These are phyloP conservation scores for Pimpla rufipes DNA, from an alignment of 2,888 invertebrate species.

Conservation along the genomic window DNA sequence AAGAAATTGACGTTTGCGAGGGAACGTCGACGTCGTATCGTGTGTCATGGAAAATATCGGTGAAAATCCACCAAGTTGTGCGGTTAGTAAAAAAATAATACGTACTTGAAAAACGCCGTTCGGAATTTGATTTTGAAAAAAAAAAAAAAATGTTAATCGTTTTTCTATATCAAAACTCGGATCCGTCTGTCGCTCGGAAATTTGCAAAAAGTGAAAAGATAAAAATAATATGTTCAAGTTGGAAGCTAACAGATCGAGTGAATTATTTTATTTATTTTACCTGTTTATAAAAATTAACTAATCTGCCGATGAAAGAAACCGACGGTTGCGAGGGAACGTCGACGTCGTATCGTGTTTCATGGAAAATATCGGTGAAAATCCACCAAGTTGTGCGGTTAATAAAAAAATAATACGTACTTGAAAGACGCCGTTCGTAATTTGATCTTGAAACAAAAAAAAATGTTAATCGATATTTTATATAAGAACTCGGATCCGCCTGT, in stretches of 20 bases:
- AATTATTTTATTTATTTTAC: not conserved
- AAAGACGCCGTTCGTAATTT: too few species aligned
- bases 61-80: constrained; percentile 42
- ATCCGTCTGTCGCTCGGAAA: too few species aligned
- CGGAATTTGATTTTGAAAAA: too few species aligned
- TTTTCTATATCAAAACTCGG: too few species aligned
- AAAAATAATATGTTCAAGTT: too few species aligned
- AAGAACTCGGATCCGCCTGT: too few species aligned
- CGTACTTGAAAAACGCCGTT: not conserved
- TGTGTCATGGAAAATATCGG: constrained; percentile 45
- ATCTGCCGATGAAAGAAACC: constrained; percentile 81
- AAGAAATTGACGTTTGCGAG: constrained; percentile 75
- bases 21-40: constrained; percentile 27
- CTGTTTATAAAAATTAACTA: constrained; percentile 80
- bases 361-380: constrained; percentile 31
- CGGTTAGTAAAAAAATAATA: constrained; percentile 17
- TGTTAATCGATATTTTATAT: too few species aligned
- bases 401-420: not conserved
- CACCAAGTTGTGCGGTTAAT: constrained; percentile 40
- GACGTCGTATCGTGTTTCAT: constrained; percentile 47
- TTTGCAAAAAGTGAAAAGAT: too few species aligned
- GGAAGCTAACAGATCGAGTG: not conserved
- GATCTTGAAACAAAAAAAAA: too few species aligned
- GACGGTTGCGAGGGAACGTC: constrained; percentile 19
- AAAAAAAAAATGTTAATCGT: too few species aligned